Evolutionary conservation across 2,888 invertebrate species (phyloP).

Genomic region (Andrena trimmerana): DNA sequence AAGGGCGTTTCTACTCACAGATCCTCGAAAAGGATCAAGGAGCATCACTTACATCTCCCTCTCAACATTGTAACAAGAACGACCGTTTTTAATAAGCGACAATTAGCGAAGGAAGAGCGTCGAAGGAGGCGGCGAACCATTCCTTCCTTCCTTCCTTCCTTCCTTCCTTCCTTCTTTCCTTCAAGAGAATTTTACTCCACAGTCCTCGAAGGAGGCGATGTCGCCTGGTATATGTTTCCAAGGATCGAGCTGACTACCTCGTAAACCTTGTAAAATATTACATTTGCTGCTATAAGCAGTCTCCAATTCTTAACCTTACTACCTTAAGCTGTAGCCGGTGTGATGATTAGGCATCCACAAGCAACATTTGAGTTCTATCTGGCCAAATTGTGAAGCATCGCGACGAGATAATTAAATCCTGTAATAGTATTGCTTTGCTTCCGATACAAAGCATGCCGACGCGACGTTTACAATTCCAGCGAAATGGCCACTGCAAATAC

Average conservation of each 20-base stretch:
- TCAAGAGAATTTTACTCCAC: conserved; percentile 47
- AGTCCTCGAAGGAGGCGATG: conserved; percentile 50
- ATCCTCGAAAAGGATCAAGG: conserved; percentile 54
- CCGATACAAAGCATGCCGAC: conserved; percentile 37
- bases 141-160: conserved; percentile 17
- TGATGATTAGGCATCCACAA: conserved; percentile 55
- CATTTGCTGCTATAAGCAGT: conserved; percentile 70
- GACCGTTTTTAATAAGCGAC: conserved; percentile 83
- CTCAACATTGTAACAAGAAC: conserved; percentile 56
- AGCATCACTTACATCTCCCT: conserved; percentile 45
- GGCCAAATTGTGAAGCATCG: conserved; percentile 29
- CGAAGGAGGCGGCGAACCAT: conserved; percentile 45
- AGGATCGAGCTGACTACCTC: conserved; percentile 74
- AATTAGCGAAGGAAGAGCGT: conserved; percentile 75
- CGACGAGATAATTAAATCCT: conserved; percentile 37
- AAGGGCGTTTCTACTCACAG: conserved; percentile 36
- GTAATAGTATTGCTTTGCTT: conserved; percentile 21
- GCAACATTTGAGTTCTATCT: conserved; percentile 33
- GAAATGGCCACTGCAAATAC: background rate
- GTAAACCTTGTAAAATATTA: conserved; percentile 80
- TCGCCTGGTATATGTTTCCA: conserved; percentile 65
- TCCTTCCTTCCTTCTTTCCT: conserved; percentile 12
- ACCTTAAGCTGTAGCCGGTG: conserved; percentile 35
- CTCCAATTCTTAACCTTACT: conserved; percentile 66
- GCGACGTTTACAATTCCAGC: conserved; percentile 29